Evolutionary conservation across 1,140 invertebrate genomes (phyloP).

Genomic region (Macrosteles quadrilineatus): DNA sequence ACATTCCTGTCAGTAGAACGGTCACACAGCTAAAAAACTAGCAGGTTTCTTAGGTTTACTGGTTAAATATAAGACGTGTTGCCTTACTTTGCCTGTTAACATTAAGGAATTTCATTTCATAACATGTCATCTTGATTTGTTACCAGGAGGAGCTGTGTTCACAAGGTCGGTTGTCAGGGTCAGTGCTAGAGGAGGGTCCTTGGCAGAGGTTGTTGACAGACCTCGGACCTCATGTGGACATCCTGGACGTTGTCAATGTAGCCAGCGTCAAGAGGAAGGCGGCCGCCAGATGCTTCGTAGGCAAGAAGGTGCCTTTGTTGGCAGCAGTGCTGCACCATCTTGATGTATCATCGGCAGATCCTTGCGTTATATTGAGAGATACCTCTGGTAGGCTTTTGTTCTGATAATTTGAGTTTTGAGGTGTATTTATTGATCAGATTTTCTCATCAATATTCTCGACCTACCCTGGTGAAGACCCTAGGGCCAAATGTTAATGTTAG

Average conservation of each 20-base stretch:
- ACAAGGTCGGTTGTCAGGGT: slow-evolving; percentile 30
- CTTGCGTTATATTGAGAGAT: slow-evolving; percentile 38
- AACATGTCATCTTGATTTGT: no score
- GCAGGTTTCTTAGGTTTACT: no score
- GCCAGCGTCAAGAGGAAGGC: slow-evolving; percentile 36
- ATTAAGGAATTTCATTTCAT: no score
- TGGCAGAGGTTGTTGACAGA: slow-evolving; percentile 36
- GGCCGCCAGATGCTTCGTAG: slow-evolving; percentile 26
- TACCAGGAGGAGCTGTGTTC: slow-evolving; percentile 29
- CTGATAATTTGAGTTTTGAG: not conserved
- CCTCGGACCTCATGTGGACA: slow-evolving; percentile 11
- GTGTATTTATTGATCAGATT: not conserved
- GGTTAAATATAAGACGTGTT: no score
- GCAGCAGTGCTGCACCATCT: slow-evolving; percentile 39
- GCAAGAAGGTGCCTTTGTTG: slow-evolving; percentile 40
- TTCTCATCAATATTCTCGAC: not conserved
- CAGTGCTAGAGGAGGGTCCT: slow-evolving; percentile 34
- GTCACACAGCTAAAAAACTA: no score
- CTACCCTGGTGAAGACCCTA: not conserved
- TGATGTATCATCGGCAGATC: slow-evolving; percentile 38
- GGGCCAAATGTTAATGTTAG: not conserved
- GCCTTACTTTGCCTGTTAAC: no score
- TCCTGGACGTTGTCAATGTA: slow-evolving; percentile 36
- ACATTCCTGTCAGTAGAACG: no score
- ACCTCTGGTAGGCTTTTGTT: slow-evolving; percentile 31